Evolutionary conservation across 1,140 invertebrate genomes (phyloP), one percentile per base, ranked within the genome.

Genomic region (Hyles euphorbiae): DNA sequence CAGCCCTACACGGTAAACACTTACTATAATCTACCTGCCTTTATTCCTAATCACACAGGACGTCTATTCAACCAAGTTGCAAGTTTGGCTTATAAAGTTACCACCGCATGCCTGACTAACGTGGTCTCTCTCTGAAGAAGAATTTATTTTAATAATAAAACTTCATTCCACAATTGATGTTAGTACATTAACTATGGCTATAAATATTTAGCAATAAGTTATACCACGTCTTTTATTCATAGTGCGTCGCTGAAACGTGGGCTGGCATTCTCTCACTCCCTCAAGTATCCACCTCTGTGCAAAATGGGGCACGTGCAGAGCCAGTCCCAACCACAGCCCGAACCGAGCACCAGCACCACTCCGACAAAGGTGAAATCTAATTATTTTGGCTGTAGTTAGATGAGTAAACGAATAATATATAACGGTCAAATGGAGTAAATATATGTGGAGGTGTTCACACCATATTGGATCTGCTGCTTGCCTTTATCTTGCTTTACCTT

Each of bases 251-350:
- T 85, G 43, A 76, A 74, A 60, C 74, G 82, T 11, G 76, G 82
- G 4, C 53, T 83, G 6, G 82, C 82, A 1, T 83, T 83, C 61
- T 85, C 82, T 8, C 73, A 81, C 58, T 74, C 79, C 5, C 63
- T 72, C 58, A 81, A 77, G 60, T 71, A 77, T 53, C 82, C 82
- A 3, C 76, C 82, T 11, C 68, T 85, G 3, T 62, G 68, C 2
- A 85, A 82, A 61, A 83, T 83, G 81, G 74, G 72, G 0, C 72
- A 81, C 58, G 82, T 85, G 5, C 68, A 70, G 44, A 85, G 80
- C 32, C 76, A 81, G 44, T 73, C 72, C 2, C 73, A 72, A 11
- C 5, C n/a, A 33, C 53, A 50, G 22, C 48, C 6, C 1, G 32
- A 9, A 5, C n/a, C 11, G 4, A 50, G 10, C 7, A 49, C 5